Conservation (phyloP, 2,113 vertebrate genomes). For the Ovis canadensis region DNA sequence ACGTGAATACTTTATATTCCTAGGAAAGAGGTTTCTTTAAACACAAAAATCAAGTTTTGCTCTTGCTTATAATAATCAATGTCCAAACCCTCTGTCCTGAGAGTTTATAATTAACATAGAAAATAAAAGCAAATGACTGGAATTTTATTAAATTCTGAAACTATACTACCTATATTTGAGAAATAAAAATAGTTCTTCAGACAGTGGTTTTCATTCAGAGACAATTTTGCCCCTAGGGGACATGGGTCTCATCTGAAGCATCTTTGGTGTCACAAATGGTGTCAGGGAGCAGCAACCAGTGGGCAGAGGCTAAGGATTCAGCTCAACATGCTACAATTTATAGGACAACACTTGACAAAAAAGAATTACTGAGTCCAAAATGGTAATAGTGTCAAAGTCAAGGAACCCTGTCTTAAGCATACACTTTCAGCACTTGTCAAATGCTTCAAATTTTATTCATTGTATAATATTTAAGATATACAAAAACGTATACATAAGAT, state of each 20-base stretch:
- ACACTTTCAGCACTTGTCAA: background rate
- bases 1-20: background rate
- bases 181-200: conserved; percentile 13
- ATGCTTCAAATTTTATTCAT: background rate
- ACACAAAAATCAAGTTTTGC: background rate
- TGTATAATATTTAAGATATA: background rate
- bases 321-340: background rate
- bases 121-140: background rate
- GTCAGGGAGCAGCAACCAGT: background rate
- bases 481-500: background rate
- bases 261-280: background rate
- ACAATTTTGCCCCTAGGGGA: background rate
- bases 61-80: background rate
- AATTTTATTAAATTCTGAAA: conserved; percentile 16
- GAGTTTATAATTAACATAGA: background rate
- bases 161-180: background rate
- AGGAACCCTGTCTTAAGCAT: background rate
- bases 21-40: background rate
- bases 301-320: background rate
- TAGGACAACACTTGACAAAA: background rate
- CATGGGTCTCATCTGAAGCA: background rate
- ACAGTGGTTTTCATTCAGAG: background rate
- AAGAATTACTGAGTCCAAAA: background rate
- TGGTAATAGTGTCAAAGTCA: background rate
- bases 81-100: background rate